Evolutionary conservation across 2,797 vertebrate genomes (phyloP).

Genomic region (Epinephelus coioides): DNA sequence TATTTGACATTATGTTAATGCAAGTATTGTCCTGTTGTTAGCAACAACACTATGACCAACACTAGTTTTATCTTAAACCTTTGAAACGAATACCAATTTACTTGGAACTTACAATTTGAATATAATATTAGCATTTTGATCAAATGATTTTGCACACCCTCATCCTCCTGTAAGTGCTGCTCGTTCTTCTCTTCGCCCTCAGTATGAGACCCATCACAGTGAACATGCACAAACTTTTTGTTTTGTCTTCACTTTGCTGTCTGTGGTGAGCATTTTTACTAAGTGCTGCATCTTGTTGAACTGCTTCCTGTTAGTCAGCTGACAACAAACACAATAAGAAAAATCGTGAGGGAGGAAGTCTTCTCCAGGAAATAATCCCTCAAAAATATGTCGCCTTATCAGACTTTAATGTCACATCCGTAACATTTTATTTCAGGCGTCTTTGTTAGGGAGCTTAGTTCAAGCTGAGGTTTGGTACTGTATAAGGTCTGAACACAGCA

Average conservation of each 20-base stretch:
- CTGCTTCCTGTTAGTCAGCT: constrained; percentile 50
- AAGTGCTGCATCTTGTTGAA: not conserved
- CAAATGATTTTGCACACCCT: not conserved
- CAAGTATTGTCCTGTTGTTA: not conserved
- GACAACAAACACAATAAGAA: constrained; percentile 8
- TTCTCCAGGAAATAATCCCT: constrained; percentile 32
- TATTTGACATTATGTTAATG: constrained; percentile 10
- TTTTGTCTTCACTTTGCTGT: constrained; percentile 15
- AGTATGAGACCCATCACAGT: not conserved
- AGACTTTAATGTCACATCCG: not conserved
- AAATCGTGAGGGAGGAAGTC: constrained; percentile 34
- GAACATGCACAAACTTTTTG: not conserved
- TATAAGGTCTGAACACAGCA: not conserved
- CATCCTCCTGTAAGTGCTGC: not conserved
- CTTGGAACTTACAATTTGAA: not conserved
- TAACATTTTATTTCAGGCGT: not conserved
- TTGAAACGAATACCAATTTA: not conserved
- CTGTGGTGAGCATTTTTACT: not conserved
- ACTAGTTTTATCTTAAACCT: not conserved
- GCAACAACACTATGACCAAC: not conserved
- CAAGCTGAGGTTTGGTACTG: not conserved
- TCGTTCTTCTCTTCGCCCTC: not conserved
- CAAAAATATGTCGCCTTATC: not conserved
- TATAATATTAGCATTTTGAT: not conserved
- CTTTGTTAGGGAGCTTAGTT: not conserved